Evolutionary conservation across 2,797 vertebrate genomes (phyloP).

Genomic region (Neostethus bicornis): DNA sequence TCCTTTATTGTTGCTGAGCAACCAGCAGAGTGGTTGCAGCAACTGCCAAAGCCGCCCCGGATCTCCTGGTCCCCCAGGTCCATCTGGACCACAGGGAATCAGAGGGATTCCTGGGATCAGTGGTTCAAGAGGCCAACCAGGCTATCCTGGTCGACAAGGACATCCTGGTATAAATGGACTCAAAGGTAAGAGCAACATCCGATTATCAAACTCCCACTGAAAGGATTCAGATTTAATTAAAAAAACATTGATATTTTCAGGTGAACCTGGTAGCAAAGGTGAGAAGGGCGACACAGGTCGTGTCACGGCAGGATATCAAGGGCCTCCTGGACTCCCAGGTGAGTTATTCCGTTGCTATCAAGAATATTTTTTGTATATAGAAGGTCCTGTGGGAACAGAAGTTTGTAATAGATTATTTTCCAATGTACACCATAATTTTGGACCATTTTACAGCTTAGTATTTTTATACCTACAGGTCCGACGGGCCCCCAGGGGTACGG

Average conservation of each 20-base stretch:
- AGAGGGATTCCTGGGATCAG: constrained; percentile 87
- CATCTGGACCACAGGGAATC: constrained; percentile 84
- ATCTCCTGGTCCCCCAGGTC: constrained; percentile 84
- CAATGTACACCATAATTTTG: neutral
- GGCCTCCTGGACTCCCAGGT: constrained; percentile 90
- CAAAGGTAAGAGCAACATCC: constrained; percentile 82
- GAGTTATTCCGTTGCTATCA: constrained; percentile 33
- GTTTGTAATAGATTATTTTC: neutral
- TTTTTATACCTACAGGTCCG: constrained; percentile 80
- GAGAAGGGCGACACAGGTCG: constrained; percentile 89
- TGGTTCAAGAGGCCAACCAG: constrained; percentile 85
- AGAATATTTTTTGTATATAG: neutral
- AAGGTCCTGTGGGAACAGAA: neutral
- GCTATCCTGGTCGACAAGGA: constrained; percentile 84
- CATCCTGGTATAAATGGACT: constrained; percentile 83
- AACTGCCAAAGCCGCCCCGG: constrained; percentile 84
- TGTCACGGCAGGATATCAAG: constrained; percentile 85
- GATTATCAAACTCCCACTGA: neutral
- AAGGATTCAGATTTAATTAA: neutral
- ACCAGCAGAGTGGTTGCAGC: constrained; percentile 86
- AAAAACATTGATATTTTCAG: constrained; percentile 71
- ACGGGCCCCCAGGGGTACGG: constrained; percentile 87
- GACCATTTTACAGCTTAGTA: neutral
- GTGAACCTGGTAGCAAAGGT: constrained; percentile 86
- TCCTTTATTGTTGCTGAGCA: constrained; percentile 83